Percentiles rank a stretch among this genome's conserved stretches.
phyloP scores from a whole-genome alignment of 2,797 vertebrate genomes.

The Phataginus tetradactyla region DNA sequence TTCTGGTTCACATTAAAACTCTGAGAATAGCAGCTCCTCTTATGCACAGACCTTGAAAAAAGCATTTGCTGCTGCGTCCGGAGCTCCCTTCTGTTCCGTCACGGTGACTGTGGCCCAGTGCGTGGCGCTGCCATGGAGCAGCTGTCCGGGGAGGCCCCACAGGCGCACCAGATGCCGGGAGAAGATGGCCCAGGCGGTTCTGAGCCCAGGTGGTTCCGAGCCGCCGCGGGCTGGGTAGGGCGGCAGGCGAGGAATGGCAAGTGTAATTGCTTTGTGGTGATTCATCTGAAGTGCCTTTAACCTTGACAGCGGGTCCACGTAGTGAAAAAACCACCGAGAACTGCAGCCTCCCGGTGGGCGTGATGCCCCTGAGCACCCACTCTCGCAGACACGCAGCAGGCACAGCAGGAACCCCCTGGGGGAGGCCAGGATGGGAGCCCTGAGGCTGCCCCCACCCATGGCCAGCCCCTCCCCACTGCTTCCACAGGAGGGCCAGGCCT shows the following conservation, averaged over 20 bases:
- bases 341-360: background rate
- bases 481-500: background rate
- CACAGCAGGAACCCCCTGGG: background rate
- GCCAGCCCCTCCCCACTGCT: background rate
- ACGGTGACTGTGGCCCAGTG: slow-evolving; percentile 80
- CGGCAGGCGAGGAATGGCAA: background rate
- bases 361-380: accelerated
- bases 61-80: background rate
- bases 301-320: slow-evolving; percentile 81
- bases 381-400: background rate
- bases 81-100: slow-evolving; percentile 80
- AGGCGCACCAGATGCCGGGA: slow-evolving; percentile 84
- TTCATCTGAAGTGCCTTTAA: slow-evolving; percentile 86
- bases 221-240: slow-evolving; percentile 15
- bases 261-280: slow-evolving; percentile 80
- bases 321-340: background rate
- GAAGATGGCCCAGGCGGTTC: slow-evolving; percentile 79
- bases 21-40: background rate
- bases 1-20: slow-evolving; percentile 31
- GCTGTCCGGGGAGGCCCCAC: slow-evolving; percentile 75
- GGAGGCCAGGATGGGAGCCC: background rate
- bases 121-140: slow-evolving; percentile 73
- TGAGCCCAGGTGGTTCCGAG: slow-evolving; percentile 63
- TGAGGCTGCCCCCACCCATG: background rate
- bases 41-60: slow-evolving; percentile 39